phyloP scores from a whole-genome alignment of 2,113 vertebrate species.

The Aspiorhynchus laticeps region DNA sequence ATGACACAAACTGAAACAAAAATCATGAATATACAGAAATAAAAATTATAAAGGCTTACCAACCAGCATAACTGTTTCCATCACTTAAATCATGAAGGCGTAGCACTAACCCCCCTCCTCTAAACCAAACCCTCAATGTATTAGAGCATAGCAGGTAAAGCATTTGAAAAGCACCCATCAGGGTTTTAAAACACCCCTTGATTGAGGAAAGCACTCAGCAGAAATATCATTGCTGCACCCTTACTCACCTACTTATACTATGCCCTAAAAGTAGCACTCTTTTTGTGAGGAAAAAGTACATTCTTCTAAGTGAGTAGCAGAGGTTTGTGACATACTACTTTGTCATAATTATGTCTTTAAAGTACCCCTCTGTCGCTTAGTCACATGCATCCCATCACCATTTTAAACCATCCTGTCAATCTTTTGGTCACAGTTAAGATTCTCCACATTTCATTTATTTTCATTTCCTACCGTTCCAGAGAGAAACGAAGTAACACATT shows the following conservation, averaged over 20 bases:
- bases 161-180: background rate
- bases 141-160: background rate
- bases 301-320: too few relatives aligned
- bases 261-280: background rate
- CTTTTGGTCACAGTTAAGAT: background rate
- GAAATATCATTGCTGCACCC: too few relatives aligned
- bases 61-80: background rate
- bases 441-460: background rate
- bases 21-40: background rate
- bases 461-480: background rate
- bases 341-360: background rate
- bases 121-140: background rate
- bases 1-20: background rate
- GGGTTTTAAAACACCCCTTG: background rate
- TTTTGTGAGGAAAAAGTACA: too few relatives aligned
- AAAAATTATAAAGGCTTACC: background rate
- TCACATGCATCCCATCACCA: background rate
- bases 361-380: background rate
- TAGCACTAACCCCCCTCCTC: background rate
- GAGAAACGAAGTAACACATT: background rate
- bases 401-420: background rate
- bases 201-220: background rate
- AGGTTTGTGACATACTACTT: too few relatives aligned
- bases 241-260: too few relatives aligned
- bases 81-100: background rate